Conservation (phyloP, 2,888 invertebrate species). For the Lepeophtheirus nordmannii region DNA sequence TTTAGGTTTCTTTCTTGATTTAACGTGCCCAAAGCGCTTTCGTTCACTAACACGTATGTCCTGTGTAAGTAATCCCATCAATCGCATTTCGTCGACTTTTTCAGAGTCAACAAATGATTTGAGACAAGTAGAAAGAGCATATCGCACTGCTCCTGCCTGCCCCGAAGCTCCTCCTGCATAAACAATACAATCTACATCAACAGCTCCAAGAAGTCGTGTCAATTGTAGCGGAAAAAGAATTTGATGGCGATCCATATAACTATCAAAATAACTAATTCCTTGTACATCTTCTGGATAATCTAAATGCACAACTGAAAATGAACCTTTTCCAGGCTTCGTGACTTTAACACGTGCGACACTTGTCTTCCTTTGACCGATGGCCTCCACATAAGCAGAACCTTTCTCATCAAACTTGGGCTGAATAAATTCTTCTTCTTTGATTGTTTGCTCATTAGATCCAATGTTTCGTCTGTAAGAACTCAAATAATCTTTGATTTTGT, state of each 20-base stretch:
- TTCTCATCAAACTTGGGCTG: neutral
- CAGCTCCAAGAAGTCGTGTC: conserved; percentile 52
- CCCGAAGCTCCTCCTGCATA: conserved; percentile 56
- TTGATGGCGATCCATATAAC: conserved; percentile 35
- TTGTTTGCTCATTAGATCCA: neutral
- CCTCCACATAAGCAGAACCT: conserved; percentile 9
- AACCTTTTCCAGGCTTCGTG: conserved; percentile 21
- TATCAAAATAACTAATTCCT: conserved; percentile 15
- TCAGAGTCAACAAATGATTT: conserved; percentile 62
- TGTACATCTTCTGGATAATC: conserved; percentile 8
- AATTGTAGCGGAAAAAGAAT: conserved; percentile 69
- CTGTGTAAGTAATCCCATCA: conserved; percentile 69
- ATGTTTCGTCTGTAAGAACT: conserved; percentile 39
- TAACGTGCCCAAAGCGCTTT: conserved; percentile 80
- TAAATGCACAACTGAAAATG: neutral
- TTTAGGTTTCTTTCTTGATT: conserved; percentile 73
- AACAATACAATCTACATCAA: conserved; percentile 66
- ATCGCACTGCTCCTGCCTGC: conserved; percentile 74
- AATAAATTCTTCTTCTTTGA: neutral
- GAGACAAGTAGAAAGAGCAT: conserved; percentile 68
- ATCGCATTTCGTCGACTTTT: conserved; percentile 63
- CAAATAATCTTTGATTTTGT: conserved; percentile 54
- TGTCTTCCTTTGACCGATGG: conserved; percentile 19
- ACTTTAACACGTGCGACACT: conserved; percentile 12
- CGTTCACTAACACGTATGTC: conserved; percentile 65